Evolutionary conservation across 1,140 invertebrate species (phyloP), one percentile per base, ranked within the genome.

Genomic region (Aleiodes sp.): DNA sequence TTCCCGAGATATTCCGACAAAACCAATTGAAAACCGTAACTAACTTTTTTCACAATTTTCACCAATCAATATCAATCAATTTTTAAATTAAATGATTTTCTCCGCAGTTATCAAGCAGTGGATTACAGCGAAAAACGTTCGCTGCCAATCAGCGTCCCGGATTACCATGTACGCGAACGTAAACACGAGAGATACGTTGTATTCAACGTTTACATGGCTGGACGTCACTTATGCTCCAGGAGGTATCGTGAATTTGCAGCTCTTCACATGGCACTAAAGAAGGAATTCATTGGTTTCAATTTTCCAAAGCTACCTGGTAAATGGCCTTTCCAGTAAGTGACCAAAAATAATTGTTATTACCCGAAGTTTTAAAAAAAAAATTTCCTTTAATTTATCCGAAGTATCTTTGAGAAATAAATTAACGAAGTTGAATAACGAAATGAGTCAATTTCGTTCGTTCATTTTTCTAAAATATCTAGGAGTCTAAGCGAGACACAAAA

Each of bases 141-240:
- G 35, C 87, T 99, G 69, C 98, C 98, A 7, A 98, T 99, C 74
- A 98, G 97, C 73, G 95, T 99, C 74, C 98, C 98, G 12, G 97
- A 97, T 86, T 98, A 97, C 82, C 94, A 95, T 76, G 84, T 84
- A 87, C 81, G 94, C 89, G 89, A 93, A 87, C 84, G 91, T 75
- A 92, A 90, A 80, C 95, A 94, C 19, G 95, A 99, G 76, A 93
- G 94, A 75, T 99, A 94, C 87, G 95, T 98, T 65, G 96, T 98
- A 0, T 99, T 96, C 86, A 99, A 99, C 83, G 98, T 99, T 70
- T 98, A 99, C 83, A 99, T 99, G 97, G 98, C 98, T 28, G 98
- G 98, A 0, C 86, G 98, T 46, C 98, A 99, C 84, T 87, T 99
- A 24, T 99, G 98, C 82, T 98, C 97, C 29, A 88, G 98, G 56